Base-by-base conservation (phyloP, 1,140 invertebrate genomes). In the Leptinotarsa texana region DNA sequence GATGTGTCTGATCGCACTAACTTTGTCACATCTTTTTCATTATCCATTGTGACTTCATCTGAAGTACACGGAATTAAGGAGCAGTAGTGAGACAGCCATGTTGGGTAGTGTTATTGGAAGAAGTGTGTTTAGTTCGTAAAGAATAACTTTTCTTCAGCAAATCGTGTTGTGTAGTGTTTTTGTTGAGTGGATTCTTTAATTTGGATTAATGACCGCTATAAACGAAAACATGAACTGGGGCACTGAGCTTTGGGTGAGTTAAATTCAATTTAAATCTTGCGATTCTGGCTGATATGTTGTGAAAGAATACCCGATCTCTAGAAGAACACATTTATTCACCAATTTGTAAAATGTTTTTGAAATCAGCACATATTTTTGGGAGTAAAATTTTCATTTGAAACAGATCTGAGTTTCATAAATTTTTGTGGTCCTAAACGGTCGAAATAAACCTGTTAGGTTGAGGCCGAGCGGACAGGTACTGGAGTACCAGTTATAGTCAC, bases 171-270 rank as follows among this genome's bases (percentile, higher is more conserved):
- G 80, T 75, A 33, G 61, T 73, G 71, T 65, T 18, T 48, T 42
- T 65, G 71, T 80, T 81, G 51, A 79, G 75, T 78, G 75, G 48
- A 24, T 73, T 24, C 13, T 71, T 68, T 24, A 68, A 72, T 74
- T 80, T 75, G 79, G 79, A 80, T 80, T 80, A n/a, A 79, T 79
- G 78, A 69, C 80, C 72, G 73, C 80, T 61, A 27, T 80, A 77
- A 80, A 77, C 57, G 80, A 83, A 83, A 88, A 84, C 83, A 88
- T 88, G 87, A 89, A 88, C 86, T 89, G 88, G 88, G 88, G 88
- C 80, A 89, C 85, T 78, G 88, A 89, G 83, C 85, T 89, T 82
- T 89, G 88, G 88, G 88, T 89, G 83, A 89, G 88, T 88, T 24
- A 0, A 57, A 15, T 57, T 57, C 51, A 57, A 18, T 17, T 57